Evolutionary conservation across 2,797 vertebrate genomes (phyloP).

Genomic region (Cyprinella venusta): DNA sequence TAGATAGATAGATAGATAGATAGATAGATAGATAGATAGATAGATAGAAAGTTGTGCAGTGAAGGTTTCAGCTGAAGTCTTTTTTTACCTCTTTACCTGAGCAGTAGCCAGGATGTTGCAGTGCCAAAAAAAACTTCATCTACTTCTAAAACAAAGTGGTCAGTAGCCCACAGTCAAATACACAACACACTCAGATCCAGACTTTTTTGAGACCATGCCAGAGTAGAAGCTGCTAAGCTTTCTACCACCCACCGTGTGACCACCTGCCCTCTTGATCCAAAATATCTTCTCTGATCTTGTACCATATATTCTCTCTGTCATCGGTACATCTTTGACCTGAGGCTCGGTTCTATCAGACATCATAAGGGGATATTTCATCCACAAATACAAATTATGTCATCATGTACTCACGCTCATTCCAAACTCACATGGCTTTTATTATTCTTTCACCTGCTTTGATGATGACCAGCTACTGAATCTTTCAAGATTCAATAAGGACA

Average conservation of each 20-base stretch:
- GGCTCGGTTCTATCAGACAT: background rate
- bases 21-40: background rate
- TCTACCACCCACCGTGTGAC: background rate
- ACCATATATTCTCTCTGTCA: slow-evolving; percentile 7
- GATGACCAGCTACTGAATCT: background rate
- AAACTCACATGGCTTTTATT: background rate
- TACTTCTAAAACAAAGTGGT: slow-evolving; percentile 5
- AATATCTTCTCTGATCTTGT: slow-evolving; percentile 36
- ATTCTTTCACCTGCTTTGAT: background rate
- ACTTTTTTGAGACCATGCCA: slow-evolving; percentile 4
- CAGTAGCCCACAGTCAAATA: slow-evolving; percentile 1
- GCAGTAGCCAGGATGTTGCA: background rate
- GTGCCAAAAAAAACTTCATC: background rate
- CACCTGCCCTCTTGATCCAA: slow-evolving; percentile 20
- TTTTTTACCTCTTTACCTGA: background rate
- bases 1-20: too few species aligned
- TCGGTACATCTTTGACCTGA: background rate
- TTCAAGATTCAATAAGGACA: background rate
- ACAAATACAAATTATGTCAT: background rate
- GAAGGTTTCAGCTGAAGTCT: background rate
- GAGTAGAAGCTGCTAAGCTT: slow-evolving; percentile 1
- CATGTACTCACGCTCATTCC: background rate
- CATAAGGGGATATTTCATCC: background rate
- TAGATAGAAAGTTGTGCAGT: too few species aligned
- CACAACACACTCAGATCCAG: slow-evolving; percentile 14